phyloP scores from a whole-genome alignment of 2,113 vertebrate species.

The Eleginops maclovinus region DNA sequence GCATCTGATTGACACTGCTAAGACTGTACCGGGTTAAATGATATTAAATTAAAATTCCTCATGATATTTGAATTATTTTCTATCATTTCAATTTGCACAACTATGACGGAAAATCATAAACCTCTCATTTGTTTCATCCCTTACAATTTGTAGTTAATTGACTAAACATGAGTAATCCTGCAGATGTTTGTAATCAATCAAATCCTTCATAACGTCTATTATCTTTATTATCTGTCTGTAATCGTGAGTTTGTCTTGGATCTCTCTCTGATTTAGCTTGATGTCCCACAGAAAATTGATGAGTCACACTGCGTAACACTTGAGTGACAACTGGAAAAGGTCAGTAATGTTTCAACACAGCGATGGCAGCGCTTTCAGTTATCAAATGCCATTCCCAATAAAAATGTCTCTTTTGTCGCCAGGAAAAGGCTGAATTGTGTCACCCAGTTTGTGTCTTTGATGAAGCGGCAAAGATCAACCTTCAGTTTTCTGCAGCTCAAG shows the following conservation, averaged over 20 bases:
- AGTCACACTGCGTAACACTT: slow-evolving; percentile 41
- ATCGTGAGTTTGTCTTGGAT: slow-evolving; percentile 14
- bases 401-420: slow-evolving; percentile 43
- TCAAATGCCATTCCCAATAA: slow-evolving; percentile 42
- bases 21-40: too few species aligned
- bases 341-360: slow-evolving; percentile 57
- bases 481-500: slow-evolving; percentile 38
- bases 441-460: slow-evolving; percentile 49
- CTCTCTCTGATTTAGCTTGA: slow-evolving; percentile 2
- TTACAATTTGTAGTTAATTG: too few species aligned
- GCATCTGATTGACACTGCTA: too few species aligned
- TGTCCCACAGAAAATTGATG: slow-evolving; percentile 12
- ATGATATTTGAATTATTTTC: too few species aligned
- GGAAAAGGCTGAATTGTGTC: slow-evolving; percentile 40
- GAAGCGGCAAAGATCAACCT: slow-evolving; percentile 51
- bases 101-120: too few species aligned
- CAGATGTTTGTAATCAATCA: too few species aligned
- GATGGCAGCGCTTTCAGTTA: slow-evolving; percentile 40
- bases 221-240: background rate
- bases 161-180: too few species aligned
- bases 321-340: slow-evolving; percentile 60
- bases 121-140: too few species aligned
- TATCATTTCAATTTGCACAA: too few species aligned
- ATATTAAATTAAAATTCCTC: too few species aligned
- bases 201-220: too few species aligned